Base-by-base conservation (phyloP, 2,888 invertebrate species). In the Cantharis flavilabris region DNA sequence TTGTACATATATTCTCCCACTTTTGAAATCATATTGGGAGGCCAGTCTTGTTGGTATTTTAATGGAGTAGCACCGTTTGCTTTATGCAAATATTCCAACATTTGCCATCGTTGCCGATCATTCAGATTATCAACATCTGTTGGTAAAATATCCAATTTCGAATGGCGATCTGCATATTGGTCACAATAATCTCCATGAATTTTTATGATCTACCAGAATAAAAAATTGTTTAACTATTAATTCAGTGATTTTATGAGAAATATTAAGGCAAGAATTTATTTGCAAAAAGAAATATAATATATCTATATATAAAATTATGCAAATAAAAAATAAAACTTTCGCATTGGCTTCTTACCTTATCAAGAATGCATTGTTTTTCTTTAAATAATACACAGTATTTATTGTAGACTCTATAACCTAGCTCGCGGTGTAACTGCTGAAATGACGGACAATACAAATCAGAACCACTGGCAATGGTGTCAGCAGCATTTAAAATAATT, bases 1-100 rank as follows among this genome's bases (percentile, higher is more conserved):
- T 95, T 94, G 86, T 96, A 97, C 0, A 98, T 89, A 87, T 97
- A 96, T 84, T 94, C 94, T 62, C 98, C 98, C 70, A 98, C 89
- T 65, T 91, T 91, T 71, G 89, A 87, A 10, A 93, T 86, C 69
- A 94, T 91, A 77, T 91, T 90, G 11, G 89, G 86, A 0, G 94
- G 93, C 97, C 96, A 97, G 0, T 89, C 86, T 11, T 90, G 89
- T 80, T 93, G 87, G 71, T 86, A 86, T 83, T 86, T 86, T 9
- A 79, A 62, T 63, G 87, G 82, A 3, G 87, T 86, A 0, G 87
- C 83, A 4, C 88, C 88, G 7, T 78, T 70, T 11, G n/a, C 13
- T 73, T 82, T 83, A 16, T 81, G 80, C n/a, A 89, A 87, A 80
- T 92, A 89, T 65, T 92, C 89, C 9, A 94, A 85, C 70, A 90